Evolutionary conservation across 2,113 vertebrate genomes (phyloP).

Genomic region (Todiramphus chloris): DNA sequence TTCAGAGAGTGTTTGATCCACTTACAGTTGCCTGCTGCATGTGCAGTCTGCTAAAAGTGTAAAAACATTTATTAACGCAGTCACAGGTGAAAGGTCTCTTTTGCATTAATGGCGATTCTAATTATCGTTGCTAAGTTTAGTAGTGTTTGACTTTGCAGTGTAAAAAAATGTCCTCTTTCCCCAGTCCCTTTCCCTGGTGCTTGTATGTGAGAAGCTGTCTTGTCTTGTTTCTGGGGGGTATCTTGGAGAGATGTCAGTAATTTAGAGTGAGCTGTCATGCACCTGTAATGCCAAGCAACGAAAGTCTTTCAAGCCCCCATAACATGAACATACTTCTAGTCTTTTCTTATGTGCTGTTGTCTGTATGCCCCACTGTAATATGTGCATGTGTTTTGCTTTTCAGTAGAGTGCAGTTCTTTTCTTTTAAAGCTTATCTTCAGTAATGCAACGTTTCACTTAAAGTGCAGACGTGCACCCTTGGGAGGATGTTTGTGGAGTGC

Average conservation of each 20-base stretch:
- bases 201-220: not conserved
- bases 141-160: not conserved
- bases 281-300: not conserved
- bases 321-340: not conserved
- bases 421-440: not conserved
- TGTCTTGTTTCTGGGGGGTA: not conserved
- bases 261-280: not conserved
- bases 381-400: not conserved
- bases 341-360: not conserved
- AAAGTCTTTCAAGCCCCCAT: not conserved
- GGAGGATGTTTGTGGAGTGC: not conserved
- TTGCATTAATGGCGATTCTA: not conserved
- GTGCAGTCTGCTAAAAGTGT: not conserved
- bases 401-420: not conserved
- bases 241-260: not conserved
- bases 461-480: not conserved
- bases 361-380: not conserved
- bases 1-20: not conserved
- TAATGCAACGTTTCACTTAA: not conserved
- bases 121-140: not conserved
- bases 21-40: not conserved
- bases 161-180: not conserved
- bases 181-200: rapidly evolving
- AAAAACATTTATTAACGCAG: not conserved
- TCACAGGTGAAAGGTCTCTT: not conserved